Conservation (phyloP, 2,888 invertebrate species). For the Octonoba sinensis region DNA sequence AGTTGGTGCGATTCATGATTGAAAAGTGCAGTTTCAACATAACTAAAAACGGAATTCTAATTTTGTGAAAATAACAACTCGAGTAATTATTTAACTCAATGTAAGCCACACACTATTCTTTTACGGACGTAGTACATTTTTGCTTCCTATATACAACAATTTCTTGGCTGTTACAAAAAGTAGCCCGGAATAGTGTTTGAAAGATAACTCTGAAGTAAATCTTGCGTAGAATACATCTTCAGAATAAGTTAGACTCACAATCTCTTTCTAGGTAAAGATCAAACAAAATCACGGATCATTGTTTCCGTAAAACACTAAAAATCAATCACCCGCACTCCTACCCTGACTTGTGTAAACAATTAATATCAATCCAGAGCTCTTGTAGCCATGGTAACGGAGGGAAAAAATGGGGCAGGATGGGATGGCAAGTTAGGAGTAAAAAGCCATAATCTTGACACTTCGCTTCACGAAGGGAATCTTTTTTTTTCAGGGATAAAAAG, state of each 20-base stretch:
- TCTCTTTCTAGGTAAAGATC: too few species aligned
- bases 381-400: conserved; percentile 27
- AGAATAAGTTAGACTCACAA: not conserved
- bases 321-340: not conserved
- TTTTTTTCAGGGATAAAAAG: conserved; percentile 23
- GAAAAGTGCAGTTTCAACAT: too few species aligned
- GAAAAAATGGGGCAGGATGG: conserved; percentile 34
- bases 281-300: not conserved
- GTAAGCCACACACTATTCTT: too few species aligned
- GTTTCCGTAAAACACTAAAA: not conserved
- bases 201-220: too few species aligned
- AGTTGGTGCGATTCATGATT: too few species aligned
- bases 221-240: not conserved
- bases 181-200: too few species aligned
- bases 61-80: too few species aligned
- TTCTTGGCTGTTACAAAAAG: too few species aligned
- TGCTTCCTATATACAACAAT: too few species aligned
- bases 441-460: conserved; percentile 24
- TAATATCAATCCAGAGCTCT: conserved; percentile 10
- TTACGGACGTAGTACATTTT: too few species aligned
- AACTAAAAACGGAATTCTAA: too few species aligned
- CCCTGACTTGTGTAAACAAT: conserved; percentile 23
- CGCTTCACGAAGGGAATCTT: conserved; percentile 29
- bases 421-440: conserved; percentile 39
- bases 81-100: too few species aligned